Evolutionary conservation across 2,888 invertebrate genomes (phyloP), one percentile per base, ranked within the genome.

Genomic region (Muscina levida): DNA sequence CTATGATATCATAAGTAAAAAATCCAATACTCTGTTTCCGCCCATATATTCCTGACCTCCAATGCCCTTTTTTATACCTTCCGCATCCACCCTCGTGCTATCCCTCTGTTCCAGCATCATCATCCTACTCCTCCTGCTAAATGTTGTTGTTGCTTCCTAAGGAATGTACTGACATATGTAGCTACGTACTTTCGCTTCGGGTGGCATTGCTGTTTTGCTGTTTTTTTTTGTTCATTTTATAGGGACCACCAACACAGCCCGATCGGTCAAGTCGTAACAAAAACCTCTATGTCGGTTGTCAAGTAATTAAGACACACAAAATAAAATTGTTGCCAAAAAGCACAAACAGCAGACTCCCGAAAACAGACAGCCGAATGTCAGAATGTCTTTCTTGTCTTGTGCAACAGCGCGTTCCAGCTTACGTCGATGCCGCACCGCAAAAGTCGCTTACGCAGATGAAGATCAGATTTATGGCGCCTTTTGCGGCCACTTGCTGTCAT

Each of bases 281-380:
- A 51, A 73, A 51, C 57, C 72, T n/a, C n/a, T 67, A 46, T 71
- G 51, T 59, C 53, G 53, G 65, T 71, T 48, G 65, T 72, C 65
- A 65, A 81, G 81, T 77, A 81, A 81, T 81, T 81, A 81, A 81
- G 81, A 81, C 77, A 75, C 77, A 77, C 66, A 66, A 71, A 80
- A 74, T 56, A 48, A 73, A 79, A 68, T 57, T 70, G 53, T 59
- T 39, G 59, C 59, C 46, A 57, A 62, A 72, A 72, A 46, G 46
- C 10, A 31, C n/a, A 62, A 62, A 70, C 10, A 73, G 22, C 66
- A 15, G 48, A 48, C 53, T 51, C 31, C 26, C 31, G 53, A 73
- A 72, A 65, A 22, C 46, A 56, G n/a, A 56, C 62, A 48, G 15
- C 62, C 26, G 65, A 42, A 39, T 39, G 62, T 42, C 75, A 75